These are phyloP conservation scores for Prionailurus viverrinus DNA, from an alignment of 2,113 vertebrate genomes.

Conservation along the genomic window DNA sequence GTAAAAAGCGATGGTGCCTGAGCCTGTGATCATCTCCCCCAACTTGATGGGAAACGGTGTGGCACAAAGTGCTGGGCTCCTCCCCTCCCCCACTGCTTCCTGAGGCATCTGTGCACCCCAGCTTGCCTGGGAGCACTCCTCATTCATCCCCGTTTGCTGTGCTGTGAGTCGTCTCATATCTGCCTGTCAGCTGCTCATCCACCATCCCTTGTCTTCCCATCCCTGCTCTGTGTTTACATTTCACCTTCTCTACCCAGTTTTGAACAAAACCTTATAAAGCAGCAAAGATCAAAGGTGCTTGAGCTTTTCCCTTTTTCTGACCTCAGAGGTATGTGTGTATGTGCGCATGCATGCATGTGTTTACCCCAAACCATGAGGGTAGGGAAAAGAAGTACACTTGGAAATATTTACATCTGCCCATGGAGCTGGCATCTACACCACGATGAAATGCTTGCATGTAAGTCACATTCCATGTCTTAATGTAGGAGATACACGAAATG, in stretches of 20 bases:
- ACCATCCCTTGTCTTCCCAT: neutral
- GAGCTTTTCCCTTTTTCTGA: neutral
- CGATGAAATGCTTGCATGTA: neutral
- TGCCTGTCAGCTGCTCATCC: neutral
- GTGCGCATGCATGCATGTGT: neutral
- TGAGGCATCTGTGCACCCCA: neutral
- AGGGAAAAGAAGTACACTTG: neutral
- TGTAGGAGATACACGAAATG: slow-evolving; percentile 6
- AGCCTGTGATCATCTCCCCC: neutral
- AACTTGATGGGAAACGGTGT: neutral
- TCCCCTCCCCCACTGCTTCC: neutral
- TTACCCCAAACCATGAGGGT: neutral
- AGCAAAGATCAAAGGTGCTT: neutral
- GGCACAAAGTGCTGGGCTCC: neutral
- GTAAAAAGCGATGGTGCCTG: neutral
- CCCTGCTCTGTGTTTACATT: neutral
- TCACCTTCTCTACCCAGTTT: neutral
- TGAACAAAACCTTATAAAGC: neutral
- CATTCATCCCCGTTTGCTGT: neutral
- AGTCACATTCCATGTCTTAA: neutral
- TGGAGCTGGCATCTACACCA: neutral
- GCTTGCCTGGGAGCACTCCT: neutral
- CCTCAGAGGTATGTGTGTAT: neutral
- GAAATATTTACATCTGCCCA: neutral
- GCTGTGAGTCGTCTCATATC: neutral